A percentile compares a stretch with the other conserved stretches of the same genome.
Evolutionary conservation across 2,888 invertebrate genomes (phyloP).

Genomic region (Lepidocyrtoides sp.): DNA sequence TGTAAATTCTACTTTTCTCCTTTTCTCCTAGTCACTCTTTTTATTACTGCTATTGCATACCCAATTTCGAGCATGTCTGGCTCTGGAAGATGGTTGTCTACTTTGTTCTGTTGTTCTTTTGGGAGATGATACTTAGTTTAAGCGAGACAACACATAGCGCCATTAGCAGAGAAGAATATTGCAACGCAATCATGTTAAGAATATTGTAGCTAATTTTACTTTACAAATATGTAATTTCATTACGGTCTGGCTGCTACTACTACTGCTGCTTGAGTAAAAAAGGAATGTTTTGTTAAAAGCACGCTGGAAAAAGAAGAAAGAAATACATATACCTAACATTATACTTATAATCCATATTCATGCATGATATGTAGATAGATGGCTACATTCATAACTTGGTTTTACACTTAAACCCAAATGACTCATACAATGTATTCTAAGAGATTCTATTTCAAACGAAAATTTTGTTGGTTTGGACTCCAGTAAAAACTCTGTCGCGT

Average conservation of each 20-base stretch:
- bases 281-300: not conserved
- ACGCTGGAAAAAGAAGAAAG: not conserved
- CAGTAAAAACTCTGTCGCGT: not conserved
- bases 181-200: constrained; percentile 44
- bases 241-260: not conserved
- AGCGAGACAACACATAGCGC: not conserved
- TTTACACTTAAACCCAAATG: too few species aligned
- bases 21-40: constrained; percentile 7
- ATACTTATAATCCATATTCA: too few species aligned
- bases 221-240: constrained; percentile 54
- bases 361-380: not conserved
- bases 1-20: constrained; percentile 50
- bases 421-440: too few species aligned
- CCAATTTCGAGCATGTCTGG: constrained; percentile 1
- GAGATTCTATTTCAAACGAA: not conserved
- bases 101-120: constrained; percentile 35
- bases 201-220: constrained; percentile 58
- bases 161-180: constrained; percentile 35
- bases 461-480: constrained; percentile 3
- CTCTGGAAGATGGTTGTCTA: constrained; percentile 29
- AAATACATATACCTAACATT: too few species aligned
- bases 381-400: not conserved
- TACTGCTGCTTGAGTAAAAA: not conserved
- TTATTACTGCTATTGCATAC: constrained; percentile 11
- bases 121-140: constrained; percentile 20